These are phyloP conservation scores for Xestia rhomboidea DNA, from an alignment of 2,888 invertebrate genomes.

Conservation along the genomic window DNA sequence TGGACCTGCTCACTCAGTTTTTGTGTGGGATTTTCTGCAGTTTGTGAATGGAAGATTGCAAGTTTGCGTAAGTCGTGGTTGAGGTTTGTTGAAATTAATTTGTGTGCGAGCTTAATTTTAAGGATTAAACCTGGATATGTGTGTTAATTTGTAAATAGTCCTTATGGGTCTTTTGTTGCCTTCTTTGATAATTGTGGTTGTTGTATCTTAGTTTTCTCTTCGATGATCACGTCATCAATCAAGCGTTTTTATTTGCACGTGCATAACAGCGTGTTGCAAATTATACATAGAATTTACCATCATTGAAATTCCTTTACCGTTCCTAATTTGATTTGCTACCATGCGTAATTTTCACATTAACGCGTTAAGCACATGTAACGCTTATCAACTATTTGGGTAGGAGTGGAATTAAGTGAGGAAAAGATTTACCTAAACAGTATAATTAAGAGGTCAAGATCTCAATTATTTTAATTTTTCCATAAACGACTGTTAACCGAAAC, in stretches of 20 bases:
- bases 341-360: slow-evolving; percentile 34
- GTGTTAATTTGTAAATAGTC: neutral
- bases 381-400: slow-evolving; percentile 12
- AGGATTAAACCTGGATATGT: neutral
- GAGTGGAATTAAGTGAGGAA: neutral
- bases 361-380: slow-evolving; percentile 16
- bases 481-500: slow-evolving; percentile 4
- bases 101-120: neutral
- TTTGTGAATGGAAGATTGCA: slow-evolving; percentile 47
- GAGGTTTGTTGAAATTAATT: neutral
- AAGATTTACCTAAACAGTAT: slow-evolving; percentile 8
- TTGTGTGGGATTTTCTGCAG: slow-evolving; percentile 55
- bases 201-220: neutral
- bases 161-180: neutral
- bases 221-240: neutral
- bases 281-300: slow-evolving; percentile 16
- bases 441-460: neutral
- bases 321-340: slow-evolving; percentile 38
- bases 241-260: slow-evolving; percentile 33
- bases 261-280: slow-evolving; percentile 35
- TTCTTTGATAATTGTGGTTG: neutral
- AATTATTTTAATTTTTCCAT: slow-evolving; percentile 17
- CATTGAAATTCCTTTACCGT: slow-evolving; percentile 15
- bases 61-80: slow-evolving; percentile 29
- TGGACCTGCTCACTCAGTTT: slow-evolving; percentile 63